These are phyloP conservation scores for Coregonus sp. DNA, from an alignment of 2,797 vertebrate species.

Conservation along the genomic window DNA sequence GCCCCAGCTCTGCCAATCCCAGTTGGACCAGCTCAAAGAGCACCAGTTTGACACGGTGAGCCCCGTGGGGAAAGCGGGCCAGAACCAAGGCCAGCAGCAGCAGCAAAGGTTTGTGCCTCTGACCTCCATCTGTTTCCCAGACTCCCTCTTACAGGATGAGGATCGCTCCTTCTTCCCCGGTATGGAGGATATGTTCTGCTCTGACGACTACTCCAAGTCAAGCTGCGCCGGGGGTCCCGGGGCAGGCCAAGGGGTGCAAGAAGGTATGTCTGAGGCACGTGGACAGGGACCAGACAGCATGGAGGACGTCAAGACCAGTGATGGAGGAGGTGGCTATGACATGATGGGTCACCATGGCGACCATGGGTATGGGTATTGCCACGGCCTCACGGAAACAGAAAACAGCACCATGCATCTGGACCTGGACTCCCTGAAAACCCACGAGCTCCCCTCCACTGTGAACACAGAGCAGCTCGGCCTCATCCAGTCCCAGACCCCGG, in stretches of 20 bases:
- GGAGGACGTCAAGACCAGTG: conserved; percentile 66
- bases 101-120: conserved; percentile 83
- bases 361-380: conserved; percentile 76
- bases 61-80: conserved; percentile 64
- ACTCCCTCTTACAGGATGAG: conserved; percentile 87
- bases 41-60: conserved; percentile 78
- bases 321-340: conserved; percentile 71
- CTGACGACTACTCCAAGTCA: conserved; percentile 86
- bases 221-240: conserved; percentile 71
- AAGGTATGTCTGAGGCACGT: conserved; percentile 69
- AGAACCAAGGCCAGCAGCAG: conserved; percentile 73
- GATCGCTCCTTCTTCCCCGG: conserved; percentile 91
- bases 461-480: conserved; percentile 89
- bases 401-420: conserved; percentile 78
- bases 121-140: conserved; percentile 91
- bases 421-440: conserved; percentile 81
- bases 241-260: conserved; percentile 62
- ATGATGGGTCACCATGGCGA: conserved; percentile 76
- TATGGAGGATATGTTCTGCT: conserved; percentile 94
- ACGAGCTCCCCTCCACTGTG: conserved; percentile 87
- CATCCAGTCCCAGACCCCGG: conserved; percentile 81
- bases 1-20: conserved; percentile 65
- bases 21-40: conserved; percentile 79
- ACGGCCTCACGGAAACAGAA: conserved; percentile 68
- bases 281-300: conserved; percentile 65